Evolutionary conservation across 2,888 invertebrate genomes (phyloP).

Genomic region (Campoplex nolae): DNA sequence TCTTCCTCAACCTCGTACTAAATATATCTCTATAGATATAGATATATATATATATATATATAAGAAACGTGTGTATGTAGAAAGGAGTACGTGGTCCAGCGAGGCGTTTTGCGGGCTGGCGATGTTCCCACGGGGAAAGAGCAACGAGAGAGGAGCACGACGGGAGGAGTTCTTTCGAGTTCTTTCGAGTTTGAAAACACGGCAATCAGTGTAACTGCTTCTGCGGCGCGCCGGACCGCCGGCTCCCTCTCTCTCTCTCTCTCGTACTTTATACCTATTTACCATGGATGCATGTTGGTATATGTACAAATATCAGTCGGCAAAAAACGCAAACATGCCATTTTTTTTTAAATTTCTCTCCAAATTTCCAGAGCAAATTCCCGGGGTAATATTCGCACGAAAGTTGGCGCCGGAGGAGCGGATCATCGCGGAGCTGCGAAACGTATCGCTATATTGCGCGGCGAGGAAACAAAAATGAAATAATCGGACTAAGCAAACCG

Average conservation of each 20-base stretch:
- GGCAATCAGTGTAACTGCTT: constrained; percentile 83
- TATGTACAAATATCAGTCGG: neutral
- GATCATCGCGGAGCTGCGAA: too few species aligned
- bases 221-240: constrained; percentile 73
- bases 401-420: too few species aligned
- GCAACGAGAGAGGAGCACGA: constrained; percentile 65
- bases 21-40: constrained; percentile 5
- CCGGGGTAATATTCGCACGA: neutral
- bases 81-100: constrained; percentile 69
- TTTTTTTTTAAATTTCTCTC: neutral
- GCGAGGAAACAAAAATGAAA: neutral
- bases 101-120: constrained; percentile 76
- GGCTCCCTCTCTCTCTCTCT: neutral
- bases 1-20: neutral
- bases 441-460: too few species aligned
- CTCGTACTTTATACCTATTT: constrained; percentile 73
- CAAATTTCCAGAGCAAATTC: neutral
- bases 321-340: neutral
- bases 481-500: neutral
- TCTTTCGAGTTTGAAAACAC: constrained; percentile 82
- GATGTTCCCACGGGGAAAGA: constrained; percentile 80
- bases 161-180: constrained; percentile 82
- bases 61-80: neutral
- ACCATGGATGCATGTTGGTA: neutral
- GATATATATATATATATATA: neutral